phyloP scores from a whole-genome alignment of 2,113 vertebrate species.

The Danio rerio region GRCz12tu NC_133180.1:24253501-24254000 shows the following conservation, averaged over 20 bases:
- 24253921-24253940: not conserved
- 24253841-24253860: not conserved
- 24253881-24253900: constrained; percentile 16
- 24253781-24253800: constrained; percentile 31
- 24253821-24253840: constrained; percentile 35
- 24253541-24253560: not conserved
- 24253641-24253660: not conserved
- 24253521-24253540: not conserved
- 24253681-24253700: constrained; percentile 15
- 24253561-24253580: not conserved
- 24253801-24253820: constrained; percentile 19
- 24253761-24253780: not conserved
- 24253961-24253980: not conserved
- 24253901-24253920: constrained; percentile 25
- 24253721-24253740: constrained; percentile 22
- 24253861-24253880: not conserved
- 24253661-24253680: not conserved
- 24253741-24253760: constrained; percentile 23
- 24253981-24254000: not conserved
- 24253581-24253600: not conserved
- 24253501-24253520: not conserved
- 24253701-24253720: constrained; percentile 15
- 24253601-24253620: constrained; percentile 10
- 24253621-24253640: constrained; percentile 2
- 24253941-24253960: not conserved